Percentiles rank a stretch among this genome's conserved stretches.
phyloP scores from a whole-genome alignment of 2,113 vertebrate species.

The Hippocampus comes region DNA sequence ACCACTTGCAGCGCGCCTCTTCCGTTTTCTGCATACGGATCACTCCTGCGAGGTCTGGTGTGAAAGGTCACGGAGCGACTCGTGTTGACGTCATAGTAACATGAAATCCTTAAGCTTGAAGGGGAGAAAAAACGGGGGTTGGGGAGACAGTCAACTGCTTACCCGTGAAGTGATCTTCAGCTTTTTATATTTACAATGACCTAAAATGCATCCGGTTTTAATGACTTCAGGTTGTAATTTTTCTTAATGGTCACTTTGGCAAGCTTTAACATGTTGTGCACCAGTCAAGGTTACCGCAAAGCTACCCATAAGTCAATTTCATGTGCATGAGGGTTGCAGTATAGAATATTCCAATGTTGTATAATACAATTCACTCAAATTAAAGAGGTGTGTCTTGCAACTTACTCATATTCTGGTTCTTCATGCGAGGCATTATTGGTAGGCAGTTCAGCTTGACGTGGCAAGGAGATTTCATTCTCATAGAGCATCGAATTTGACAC shows the following conservation, averaged over 20 bases:
- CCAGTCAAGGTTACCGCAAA: not conserved
- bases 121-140: too few relatives aligned
- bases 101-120: constrained; percentile 57
- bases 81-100: constrained; percentile 59
- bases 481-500: constrained; percentile 58
- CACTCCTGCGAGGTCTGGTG: constrained; percentile 35
- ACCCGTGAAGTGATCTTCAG: not conserved
- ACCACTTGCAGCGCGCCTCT: constrained; percentile 44
- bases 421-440: not conserved
- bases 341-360: not conserved
- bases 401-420: constrained; percentile 50
- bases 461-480: constrained; percentile 66
- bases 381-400: not conserved
- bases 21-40: constrained; percentile 42
- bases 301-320: not conserved
- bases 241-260: constrained; percentile 1
- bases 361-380: not conserved
- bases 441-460: constrained; percentile 2
- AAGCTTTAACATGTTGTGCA: not conserved
- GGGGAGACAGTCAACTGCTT: not conserved
- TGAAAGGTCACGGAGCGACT: constrained; percentile 39
- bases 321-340: not conserved
- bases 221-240: not conserved
- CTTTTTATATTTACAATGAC: not conserved
- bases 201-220: not conserved